Conservation (phyloP, 2,888 invertebrate species). For the Eupithecia pulchellata region DNA sequence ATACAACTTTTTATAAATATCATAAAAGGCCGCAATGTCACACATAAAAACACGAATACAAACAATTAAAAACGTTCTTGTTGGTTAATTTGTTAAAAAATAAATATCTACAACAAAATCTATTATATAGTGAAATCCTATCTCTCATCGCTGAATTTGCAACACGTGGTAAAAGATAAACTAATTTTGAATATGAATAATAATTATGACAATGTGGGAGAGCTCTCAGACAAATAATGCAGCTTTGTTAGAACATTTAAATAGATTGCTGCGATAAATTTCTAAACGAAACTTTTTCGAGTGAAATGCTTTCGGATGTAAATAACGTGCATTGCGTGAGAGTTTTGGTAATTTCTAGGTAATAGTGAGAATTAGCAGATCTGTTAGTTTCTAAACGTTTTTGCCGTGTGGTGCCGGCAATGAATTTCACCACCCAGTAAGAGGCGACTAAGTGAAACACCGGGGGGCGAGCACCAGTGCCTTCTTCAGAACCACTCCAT, state of each 20-base stretch:
- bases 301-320: conserved; percentile 51
- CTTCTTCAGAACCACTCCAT: too few relatives aligned
- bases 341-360: conserved; percentile 44
- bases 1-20: too few relatives aligned
- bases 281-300: conserved; percentile 53
- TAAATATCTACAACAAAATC: too few relatives aligned
- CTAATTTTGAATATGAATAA: conserved; percentile 40
- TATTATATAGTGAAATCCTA: not conserved
- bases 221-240: conserved; percentile 56
- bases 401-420: too few relatives aligned
- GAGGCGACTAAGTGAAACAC: too few relatives aligned
- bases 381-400: not conserved
- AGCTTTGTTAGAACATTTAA: conserved; percentile 58
- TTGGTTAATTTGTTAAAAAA: too few relatives aligned
- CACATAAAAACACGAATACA: too few relatives aligned
- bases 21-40: too few relatives aligned
- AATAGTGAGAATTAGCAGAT: conserved; percentile 25
- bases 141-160: conserved; percentile 24
- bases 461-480: too few relatives aligned
- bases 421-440: too few relatives aligned
- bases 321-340: conserved; percentile 45
- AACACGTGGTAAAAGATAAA: conserved; percentile 37
- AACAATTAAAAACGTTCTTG: too few relatives aligned
- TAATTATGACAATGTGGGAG: conserved; percentile 51
- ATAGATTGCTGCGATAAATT: conserved; percentile 50